Conservation (phyloP, 53 echinoderm and acorn worm species). For the Henricia sp. region DNA sequence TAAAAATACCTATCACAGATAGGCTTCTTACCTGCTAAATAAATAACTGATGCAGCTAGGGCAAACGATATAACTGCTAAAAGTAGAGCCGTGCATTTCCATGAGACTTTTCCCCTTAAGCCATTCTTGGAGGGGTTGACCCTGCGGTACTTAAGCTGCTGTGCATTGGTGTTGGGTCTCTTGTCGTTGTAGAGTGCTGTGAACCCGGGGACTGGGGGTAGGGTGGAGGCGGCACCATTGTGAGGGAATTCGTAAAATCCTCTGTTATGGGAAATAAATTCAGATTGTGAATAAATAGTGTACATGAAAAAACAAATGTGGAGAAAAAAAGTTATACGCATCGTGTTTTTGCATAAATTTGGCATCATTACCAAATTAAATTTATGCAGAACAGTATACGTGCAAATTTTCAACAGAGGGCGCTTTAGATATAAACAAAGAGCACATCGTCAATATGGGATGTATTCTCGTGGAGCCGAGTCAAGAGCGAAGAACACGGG, state of each 20-base stretch:
- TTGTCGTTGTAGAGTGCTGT: conserved; percentile 71
- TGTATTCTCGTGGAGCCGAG: too few relatives aligned
- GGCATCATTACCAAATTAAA: background rate
- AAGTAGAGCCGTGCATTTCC: conserved; percentile 91
- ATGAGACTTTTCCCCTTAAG: conserved; percentile 76
- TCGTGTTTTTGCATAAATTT: background rate
- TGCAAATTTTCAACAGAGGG: too few relatives aligned
- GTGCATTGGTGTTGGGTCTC: conserved; percentile 43
- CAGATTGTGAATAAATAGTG: background rate
- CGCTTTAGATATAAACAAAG: too few relatives aligned
- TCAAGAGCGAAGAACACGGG: too few relatives aligned
- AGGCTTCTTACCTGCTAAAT: conserved; percentile 87
- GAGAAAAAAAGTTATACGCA: background rate
- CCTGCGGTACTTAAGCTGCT: conserved; percentile 71
- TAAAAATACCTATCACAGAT: background rate
- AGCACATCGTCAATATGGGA: too few relatives aligned
- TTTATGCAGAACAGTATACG: too few relatives aligned
- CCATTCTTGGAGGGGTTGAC: conserved; percentile 63
- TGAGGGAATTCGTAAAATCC: conserved; percentile 63
- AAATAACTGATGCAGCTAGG: conserved; percentile 81
- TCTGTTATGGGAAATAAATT: background rate
- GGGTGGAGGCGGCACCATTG: conserved; percentile 35
- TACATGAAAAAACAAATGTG: background rate
- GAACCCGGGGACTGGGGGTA: conserved; percentile 60
- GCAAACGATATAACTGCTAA: conserved; percentile 76